These are phyloP conservation scores for Caenorhabditis imperialis DNA, from an alignment of 2,888 invertebrate species.

Conservation along the genomic window DNA sequence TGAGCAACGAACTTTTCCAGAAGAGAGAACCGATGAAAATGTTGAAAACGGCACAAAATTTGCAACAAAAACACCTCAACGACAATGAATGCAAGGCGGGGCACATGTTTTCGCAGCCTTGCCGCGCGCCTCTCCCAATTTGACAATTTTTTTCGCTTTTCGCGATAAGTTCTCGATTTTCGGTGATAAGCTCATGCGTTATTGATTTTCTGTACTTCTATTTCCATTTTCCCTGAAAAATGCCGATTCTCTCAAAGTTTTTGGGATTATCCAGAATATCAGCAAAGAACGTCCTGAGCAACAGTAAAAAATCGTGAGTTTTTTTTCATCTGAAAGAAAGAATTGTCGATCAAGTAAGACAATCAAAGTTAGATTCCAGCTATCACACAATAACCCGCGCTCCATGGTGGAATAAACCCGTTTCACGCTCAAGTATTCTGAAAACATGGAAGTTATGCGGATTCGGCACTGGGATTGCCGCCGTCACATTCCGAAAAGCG, in stretches of 20 bases:
- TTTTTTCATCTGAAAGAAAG: background rate
- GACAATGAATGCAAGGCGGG: conserved; percentile 16
- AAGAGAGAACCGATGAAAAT: conserved; percentile 8
- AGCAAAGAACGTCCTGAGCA: conserved; percentile 15
- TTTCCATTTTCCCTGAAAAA: too few relatives aligned
- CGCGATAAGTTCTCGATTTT: background rate
- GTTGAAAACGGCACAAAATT: background rate
- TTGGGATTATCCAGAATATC: conserved; percentile 10
- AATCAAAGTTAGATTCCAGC: conserved; percentile 1
- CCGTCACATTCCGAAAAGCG: conserved; percentile 28
- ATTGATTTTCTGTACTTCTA: conserved; percentile 30
- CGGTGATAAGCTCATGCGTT: conserved; percentile 20
- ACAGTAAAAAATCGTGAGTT: conserved; percentile 33
- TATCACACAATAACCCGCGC: conserved; percentile 21
- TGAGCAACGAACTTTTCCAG: background rate
- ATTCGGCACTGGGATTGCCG: conserved; percentile 38
- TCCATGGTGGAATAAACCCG: conserved; percentile 35
- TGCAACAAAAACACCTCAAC: conserved; percentile 8
- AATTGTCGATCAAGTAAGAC: background rate
- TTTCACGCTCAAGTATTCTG: conserved; percentile 24
- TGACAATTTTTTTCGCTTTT: conserved; percentile 4
- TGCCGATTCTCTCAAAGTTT: conserved; percentile 50
- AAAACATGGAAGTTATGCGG: conserved; percentile 40
- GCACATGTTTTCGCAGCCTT: conserved; percentile 36
- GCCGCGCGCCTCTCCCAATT: conserved; percentile 31